phyloP scores from a whole-genome alignment of 2,113 vertebrate genomes.

The Mustela lutreola region DNA sequence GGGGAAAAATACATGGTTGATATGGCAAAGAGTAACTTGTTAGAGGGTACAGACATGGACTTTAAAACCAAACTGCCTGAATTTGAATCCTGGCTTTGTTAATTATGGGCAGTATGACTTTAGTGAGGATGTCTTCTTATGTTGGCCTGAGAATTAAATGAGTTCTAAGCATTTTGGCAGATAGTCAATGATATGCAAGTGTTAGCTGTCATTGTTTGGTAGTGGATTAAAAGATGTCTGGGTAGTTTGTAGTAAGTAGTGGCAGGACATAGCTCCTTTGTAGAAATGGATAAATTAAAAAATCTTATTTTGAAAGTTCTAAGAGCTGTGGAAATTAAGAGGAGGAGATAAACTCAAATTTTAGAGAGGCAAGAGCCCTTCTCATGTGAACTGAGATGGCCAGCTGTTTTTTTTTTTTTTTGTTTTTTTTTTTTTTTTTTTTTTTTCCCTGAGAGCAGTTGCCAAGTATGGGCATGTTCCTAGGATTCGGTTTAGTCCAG shows the following conservation, averaged over 20 bases:
- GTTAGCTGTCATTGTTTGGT: constrained; percentile 6
- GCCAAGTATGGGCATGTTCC: background rate
- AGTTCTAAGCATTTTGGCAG: background rate
- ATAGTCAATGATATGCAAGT: background rate
- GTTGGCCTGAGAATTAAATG: constrained; percentile 27
- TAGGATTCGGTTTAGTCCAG: background rate
- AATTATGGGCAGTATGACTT: background rate
- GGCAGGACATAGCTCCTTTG: background rate
- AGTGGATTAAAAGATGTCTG: background rate
- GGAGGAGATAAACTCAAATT: background rate
- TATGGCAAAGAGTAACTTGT: background rate
- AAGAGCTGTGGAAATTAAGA: background rate
- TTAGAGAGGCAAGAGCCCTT: background rate
- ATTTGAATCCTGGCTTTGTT: background rate
- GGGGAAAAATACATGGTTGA: background rate
- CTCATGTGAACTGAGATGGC: background rate
- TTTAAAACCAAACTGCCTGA: background rate
- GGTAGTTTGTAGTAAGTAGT: background rate
- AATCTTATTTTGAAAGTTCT: background rate
- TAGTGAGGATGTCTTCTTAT: background rate
- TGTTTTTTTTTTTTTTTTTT: background rate
- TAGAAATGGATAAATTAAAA: constrained; percentile 14
- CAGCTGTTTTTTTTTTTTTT: background rate
- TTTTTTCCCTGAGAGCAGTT: background rate
- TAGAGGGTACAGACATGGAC: background rate